These are phyloP conservation scores for Atrina japonica DNA, from an alignment of 2,888 invertebrate species.

Conservation along the genomic window DNA sequence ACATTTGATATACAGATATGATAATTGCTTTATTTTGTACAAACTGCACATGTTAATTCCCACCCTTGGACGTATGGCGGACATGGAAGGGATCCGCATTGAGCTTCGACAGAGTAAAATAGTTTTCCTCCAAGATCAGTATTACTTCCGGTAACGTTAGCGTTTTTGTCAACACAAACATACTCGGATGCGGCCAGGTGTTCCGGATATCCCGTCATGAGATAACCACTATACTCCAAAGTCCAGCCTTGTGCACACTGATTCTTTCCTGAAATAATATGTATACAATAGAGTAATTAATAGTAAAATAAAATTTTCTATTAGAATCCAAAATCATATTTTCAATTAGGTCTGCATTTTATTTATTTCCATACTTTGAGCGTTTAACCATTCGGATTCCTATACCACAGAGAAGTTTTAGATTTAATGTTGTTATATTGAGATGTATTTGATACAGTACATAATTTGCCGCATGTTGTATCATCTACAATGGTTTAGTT, in stretches of 20 bases:
- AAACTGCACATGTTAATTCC: neutral
- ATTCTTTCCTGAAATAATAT: conserved; percentile 1
- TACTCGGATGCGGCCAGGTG: neutral
- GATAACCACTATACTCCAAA: neutral
- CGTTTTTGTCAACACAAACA: neutral
- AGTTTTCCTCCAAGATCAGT: neutral
- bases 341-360: no score
- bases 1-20: no score
- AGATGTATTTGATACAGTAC: no score
- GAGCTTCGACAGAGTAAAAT: neutral
- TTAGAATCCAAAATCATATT: no score
- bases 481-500: no score
- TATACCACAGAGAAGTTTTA: no score
- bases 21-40: conserved; percentile 2
- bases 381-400: no score
- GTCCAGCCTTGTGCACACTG: neutral
- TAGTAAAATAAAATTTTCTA: no score
- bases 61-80: neutral
- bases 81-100: conserved; percentile 1
- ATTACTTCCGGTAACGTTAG: neutral
- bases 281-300: no score
- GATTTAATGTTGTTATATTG: no score
- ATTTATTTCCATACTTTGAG: no score
- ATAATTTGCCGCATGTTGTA: no score
- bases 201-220: neutral